A percentile compares a stretch with the other conserved stretches of the same genome.
phyloP scores from a whole-genome alignment of 1,140 invertebrate genomes.

The Venturia canescens region DNA sequence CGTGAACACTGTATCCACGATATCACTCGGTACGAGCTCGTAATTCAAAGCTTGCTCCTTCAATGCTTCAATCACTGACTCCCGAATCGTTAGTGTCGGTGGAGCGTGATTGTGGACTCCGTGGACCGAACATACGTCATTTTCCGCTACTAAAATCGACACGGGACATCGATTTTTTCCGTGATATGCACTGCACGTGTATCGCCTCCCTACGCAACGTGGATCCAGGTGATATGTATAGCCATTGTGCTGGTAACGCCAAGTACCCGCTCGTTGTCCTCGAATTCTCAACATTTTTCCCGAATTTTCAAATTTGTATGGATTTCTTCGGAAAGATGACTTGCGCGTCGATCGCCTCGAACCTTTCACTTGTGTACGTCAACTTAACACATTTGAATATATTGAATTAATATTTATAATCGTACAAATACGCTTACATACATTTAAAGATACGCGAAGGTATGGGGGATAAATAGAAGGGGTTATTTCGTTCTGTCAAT shows the following conservation, averaged over 20 bases:
- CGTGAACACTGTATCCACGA: background rate
- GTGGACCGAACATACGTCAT: background rate
- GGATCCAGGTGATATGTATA: background rate
- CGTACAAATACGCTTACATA: too few relatives aligned
- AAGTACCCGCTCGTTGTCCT: background rate
- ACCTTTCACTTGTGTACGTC: too few relatives aligned
- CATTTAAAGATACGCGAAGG: too few relatives aligned
- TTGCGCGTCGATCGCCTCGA: too few relatives aligned
- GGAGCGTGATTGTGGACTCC: background rate
- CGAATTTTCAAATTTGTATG: too few relatives aligned
- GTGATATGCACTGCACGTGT: background rate
- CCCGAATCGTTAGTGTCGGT: background rate
- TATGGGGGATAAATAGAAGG: too few relatives aligned
- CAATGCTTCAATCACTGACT: background rate
- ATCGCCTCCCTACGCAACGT: background rate
- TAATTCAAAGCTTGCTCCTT: background rate
- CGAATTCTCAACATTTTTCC: background rate
- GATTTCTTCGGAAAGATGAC: too few relatives aligned
- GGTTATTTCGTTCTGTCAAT: too few relatives aligned
- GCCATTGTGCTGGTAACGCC: background rate
- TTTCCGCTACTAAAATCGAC: background rate
- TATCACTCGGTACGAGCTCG: background rate
- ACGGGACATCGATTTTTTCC: background rate
- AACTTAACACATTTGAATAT: too few relatives aligned
- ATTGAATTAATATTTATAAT: too few relatives aligned